A percentile compares a stretch with the other conserved stretches of the same genome.
phyloP scores from a whole-genome alignment of 2,888 invertebrate genomes.

The Eilema caniola region DNA sequence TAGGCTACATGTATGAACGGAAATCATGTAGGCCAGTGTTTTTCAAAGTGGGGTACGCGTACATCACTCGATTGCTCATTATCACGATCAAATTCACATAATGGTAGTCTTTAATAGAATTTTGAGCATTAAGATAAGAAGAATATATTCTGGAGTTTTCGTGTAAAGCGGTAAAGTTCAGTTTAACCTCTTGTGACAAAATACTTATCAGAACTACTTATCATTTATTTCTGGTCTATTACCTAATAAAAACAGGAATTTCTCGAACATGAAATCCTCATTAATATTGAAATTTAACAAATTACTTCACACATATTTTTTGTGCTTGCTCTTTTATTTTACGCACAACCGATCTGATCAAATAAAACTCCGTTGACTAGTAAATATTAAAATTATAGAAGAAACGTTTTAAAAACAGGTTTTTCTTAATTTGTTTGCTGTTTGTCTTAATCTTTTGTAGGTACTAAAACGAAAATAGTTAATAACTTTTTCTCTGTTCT shows the following conservation, averaged over 20 bases:
- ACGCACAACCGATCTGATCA: background rate
- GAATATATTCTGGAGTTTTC: too few relatives aligned
- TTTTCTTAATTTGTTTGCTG: too few relatives aligned
- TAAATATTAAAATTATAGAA: background rate
- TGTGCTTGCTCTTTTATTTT: background rate
- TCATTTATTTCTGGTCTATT: background rate
- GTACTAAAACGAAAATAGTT: too few relatives aligned
- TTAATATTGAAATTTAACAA: background rate
- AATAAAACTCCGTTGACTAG: background rate
- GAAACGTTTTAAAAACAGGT: too few relatives aligned
- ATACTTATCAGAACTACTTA: background rate
- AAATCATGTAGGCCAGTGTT: background rate
- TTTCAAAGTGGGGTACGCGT: background rate
- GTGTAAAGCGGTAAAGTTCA: background rate
- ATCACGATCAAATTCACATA: background rate
- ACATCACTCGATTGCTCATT: background rate
- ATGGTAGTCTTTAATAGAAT: too few relatives aligned
- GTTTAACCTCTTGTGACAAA: background rate
- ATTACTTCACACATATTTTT: background rate
- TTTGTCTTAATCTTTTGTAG: too few relatives aligned
- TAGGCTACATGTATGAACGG: background rate
- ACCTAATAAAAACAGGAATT: background rate
- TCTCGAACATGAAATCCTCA: background rate
- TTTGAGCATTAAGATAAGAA: too few relatives aligned
- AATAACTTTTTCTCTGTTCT: too few relatives aligned